Evolutionary conservation across 1,140 invertebrate genomes (phyloP).

Genomic region (Procambarus virginalis): DNA sequence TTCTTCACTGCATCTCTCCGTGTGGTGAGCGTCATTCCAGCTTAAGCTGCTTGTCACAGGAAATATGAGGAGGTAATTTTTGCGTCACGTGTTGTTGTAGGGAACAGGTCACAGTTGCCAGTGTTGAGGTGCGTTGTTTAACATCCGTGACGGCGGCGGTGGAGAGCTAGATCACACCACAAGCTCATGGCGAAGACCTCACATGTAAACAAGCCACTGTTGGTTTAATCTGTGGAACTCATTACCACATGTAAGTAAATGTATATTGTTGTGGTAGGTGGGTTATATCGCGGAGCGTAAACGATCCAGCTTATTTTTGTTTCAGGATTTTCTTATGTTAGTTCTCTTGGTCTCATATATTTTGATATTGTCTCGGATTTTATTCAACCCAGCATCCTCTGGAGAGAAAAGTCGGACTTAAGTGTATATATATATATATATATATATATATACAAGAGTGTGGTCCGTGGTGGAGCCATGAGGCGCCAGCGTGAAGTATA

Average conservation of each 20-base stretch:
- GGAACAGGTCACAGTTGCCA: background rate
- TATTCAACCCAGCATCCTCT: too few relatives aligned
- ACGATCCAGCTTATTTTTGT: background rate
- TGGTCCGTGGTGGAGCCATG: too few relatives aligned
- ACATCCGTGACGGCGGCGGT: background rate
- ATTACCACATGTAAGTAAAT: constrained; percentile 1
- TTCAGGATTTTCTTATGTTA: background rate
- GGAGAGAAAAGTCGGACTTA: background rate
- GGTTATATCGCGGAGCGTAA: background rate
- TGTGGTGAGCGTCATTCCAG: too few relatives aligned
- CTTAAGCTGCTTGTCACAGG: too few relatives aligned
- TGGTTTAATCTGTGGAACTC: background rate
- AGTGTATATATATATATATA: background rate
- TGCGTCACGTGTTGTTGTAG: background rate
- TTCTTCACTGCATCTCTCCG: too few relatives aligned
- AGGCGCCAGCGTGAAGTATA: too few relatives aligned
- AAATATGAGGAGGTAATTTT: background rate
- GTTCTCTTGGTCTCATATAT: too few relatives aligned
- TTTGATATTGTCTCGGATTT: too few relatives aligned
- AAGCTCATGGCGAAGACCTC: background rate
- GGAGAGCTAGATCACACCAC: background rate
- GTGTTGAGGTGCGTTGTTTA: background rate
- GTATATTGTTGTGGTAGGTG: background rate
- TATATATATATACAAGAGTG: background rate
- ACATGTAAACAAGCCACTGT: background rate